phyloP scores from a whole-genome alignment of 2,113 vertebrate genomes.

The Camelus dromedarius region DNA sequence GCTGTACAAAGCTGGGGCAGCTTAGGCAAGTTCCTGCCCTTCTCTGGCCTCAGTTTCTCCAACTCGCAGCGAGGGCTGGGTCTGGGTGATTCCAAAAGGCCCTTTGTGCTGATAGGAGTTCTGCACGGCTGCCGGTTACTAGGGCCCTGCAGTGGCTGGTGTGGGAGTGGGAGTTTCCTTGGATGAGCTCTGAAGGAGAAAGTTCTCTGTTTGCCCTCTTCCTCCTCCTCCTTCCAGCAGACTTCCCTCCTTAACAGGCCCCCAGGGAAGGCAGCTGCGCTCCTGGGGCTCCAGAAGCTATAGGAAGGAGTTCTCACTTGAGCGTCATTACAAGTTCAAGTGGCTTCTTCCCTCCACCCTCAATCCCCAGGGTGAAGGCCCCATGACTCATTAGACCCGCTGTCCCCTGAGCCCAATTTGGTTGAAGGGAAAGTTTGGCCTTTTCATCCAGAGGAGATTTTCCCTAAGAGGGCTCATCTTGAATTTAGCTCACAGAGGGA shows the following conservation, averaged over 20 bases:
- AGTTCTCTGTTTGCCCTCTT: neutral
- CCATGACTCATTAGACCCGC: slow-evolving; percentile 25
- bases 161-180: neutral
- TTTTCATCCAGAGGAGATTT: slow-evolving; percentile 32
- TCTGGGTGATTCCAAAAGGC: neutral
- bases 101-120: neutral
- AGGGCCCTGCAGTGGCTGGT: neutral
- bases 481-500: neutral
- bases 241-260: neutral
- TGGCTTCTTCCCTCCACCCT: neutral
- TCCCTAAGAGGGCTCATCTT: neutral
- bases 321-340: slow-evolving; percentile 72
- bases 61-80: neutral
- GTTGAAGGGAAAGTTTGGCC: neutral
- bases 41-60: slow-evolving; percentile 15
- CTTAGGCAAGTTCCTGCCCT: neutral
- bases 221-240: neutral
- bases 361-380: neutral
- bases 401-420: slow-evolving; percentile 49
- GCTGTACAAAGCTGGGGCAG: neutral
- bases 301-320: slow-evolving; percentile 19
- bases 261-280: neutral
- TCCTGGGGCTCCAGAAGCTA: neutral
- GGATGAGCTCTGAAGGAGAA: neutral
- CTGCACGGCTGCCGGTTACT: neutral